Base-by-base conservation (phyloP, 2,888 invertebrate species). In the Hemaris fuciformis region DNA sequence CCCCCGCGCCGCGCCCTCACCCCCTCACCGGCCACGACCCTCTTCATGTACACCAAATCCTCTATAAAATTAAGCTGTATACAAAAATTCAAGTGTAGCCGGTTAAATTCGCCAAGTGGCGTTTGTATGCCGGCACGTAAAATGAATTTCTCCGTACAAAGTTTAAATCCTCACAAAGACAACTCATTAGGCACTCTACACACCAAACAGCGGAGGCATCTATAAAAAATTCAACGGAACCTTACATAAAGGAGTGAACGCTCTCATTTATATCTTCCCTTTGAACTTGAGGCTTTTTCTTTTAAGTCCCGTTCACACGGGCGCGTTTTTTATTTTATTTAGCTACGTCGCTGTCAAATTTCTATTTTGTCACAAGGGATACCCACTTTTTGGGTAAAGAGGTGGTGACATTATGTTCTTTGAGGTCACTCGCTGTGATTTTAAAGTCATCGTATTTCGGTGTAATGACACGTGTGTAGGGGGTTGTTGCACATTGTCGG, bases 141-240 rank as follows among this genome's bases (percentile, higher is more conserved):
- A 76, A 75, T 68, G 61, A 77, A 75, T 80, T 74, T 74, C 74
- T 73, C 65, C 69, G 76, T 76, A 75, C 76, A 72, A 78, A 76
- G 79, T 80, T 80, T 77, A 80, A 81, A 79, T 81, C 77, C 78
- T 78, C 76, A 73, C 74, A 81, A 81, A 82, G 83, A 82, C 80
- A 80, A 78, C 83, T 84, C 84, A 84, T 84, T 84, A 84, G 81
- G 80, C 83, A 83, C 83, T 83, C 79, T 76, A 80, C 81, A 80
- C 79, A 81, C 77, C 78, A 77, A 81, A 78, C 78, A 77, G 72
- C 75, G 76, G 76, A 75, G 77, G 74, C 72, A 75, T 79, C 77
- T 76, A 81, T 84, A 81, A 82, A 85, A 85, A 83, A 84, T 80
- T 84, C 83, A 81, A 72, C 73, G 74, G 69, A 79, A 79, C 77